phyloP scores from a whole-genome alignment of 1,140 invertebrate genomes.

The Cardiocondyla obscurior region DNA sequence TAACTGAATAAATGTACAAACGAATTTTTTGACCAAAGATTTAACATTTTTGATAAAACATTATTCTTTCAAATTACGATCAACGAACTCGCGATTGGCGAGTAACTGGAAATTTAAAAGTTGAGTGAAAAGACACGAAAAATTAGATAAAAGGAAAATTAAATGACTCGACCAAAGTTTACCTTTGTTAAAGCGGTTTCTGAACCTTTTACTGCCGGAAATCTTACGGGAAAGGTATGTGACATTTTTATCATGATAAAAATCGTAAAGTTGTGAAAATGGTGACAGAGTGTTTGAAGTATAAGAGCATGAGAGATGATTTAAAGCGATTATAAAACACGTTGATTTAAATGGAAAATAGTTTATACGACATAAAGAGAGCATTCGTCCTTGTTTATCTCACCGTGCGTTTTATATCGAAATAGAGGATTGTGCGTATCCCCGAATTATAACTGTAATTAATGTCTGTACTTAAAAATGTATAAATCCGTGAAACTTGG shows the following conservation, averaged over 20 bases:
- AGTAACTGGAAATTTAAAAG: not conserved
- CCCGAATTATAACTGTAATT: not conserved
- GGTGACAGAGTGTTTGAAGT: not conserved
- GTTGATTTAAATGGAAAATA: conserved; percentile 16
- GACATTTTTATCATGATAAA: not conserved
- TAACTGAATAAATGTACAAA: not conserved
- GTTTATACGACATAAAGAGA: not conserved
- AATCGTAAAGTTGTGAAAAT: not conserved
- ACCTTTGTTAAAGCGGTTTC: conserved; percentile 20
- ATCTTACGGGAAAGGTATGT: not conserved
- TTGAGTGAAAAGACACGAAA: not conserved
- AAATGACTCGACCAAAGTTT: conserved; percentile 19
- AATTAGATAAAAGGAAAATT: conserved; percentile 40
- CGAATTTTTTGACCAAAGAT: not conserved
- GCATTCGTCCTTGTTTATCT: not conserved
- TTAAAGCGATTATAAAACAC: not conserved
- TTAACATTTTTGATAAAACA: not conserved
- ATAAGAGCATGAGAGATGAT: not conserved
- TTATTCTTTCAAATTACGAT: conserved; percentile 23
- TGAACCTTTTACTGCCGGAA: conserved; percentile 7
- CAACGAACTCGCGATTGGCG: not conserved
- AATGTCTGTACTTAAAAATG: not conserved
- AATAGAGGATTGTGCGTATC: not conserved
- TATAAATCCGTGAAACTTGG: not conserved
- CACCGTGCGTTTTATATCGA: not conserved